Conservation (phyloP, 2,113 vertebrate genomes). For the Coptodon rendalli region DNA sequence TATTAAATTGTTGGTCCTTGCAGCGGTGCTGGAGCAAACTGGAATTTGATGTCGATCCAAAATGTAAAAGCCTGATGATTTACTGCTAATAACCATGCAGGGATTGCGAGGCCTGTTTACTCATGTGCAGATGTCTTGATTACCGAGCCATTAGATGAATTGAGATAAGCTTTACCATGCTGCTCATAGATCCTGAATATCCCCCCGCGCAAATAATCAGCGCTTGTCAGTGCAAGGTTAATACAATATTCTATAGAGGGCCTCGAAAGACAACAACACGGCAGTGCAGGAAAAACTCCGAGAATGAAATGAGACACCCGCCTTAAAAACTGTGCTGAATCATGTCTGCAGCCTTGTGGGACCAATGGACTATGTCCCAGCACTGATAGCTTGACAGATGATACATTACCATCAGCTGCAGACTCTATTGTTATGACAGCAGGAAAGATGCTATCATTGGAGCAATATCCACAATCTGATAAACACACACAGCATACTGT, state of each 20-base stretch:
- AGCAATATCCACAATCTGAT: conserved; percentile 52
- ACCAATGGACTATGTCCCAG: conserved; percentile 38
- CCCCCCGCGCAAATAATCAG: conserved; percentile 20
- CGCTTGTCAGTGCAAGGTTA: conserved; percentile 9
- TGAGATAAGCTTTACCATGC: conserved; percentile 44
- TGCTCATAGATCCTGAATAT: conserved; percentile 25
- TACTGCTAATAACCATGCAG: conserved; percentile 30
- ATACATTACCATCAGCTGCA: conserved; percentile 52
- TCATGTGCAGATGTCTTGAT: conserved; percentile 56
- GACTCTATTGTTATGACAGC: conserved; percentile 59
- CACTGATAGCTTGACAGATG: conserved; percentile 55
- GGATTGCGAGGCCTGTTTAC: conserved; percentile 38
- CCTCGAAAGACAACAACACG: neutral
- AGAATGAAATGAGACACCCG: conserved; percentile 24
- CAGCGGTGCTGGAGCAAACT: neutral
- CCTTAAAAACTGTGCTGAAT: conserved; percentile 17
- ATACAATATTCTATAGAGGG: neutral
- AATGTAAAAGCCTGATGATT: conserved; percentile 49
- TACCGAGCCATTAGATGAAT: conserved; percentile 53
- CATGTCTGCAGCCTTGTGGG: conserved; percentile 37
- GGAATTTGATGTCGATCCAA: conserved; percentile 25
- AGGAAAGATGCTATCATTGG: conserved; percentile 43
- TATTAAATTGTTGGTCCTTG: neutral
- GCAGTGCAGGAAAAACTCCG: conserved; percentile 1
- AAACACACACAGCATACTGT: conserved; percentile 1